Conservation (phyloP, 2,888 invertebrate species). For the Chymomyza amoena region DNA sequence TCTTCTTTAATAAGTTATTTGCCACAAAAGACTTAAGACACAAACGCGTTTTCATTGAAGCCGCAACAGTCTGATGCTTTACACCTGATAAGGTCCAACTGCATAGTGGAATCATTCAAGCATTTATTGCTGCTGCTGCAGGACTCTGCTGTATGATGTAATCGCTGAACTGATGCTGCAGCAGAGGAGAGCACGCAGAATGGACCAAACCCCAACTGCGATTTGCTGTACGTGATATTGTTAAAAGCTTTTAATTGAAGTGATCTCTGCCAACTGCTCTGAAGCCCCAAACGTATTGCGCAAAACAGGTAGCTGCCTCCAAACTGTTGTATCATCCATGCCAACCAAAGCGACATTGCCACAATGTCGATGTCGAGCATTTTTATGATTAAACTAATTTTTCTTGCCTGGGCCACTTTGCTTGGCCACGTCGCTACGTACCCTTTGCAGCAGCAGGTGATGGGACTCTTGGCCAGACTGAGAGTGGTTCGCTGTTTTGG, state of each 20-base stretch:
- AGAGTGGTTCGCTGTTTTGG: slow-evolving; percentile 21
- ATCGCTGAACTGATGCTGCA: slow-evolving; percentile 38
- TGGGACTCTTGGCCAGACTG: slow-evolving; percentile 41
- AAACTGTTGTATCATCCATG: slow-evolving; percentile 41
- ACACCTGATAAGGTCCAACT: slow-evolving; percentile 60
- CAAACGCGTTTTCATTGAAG: slow-evolving; percentile 61
- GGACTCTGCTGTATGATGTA: slow-evolving; percentile 61
- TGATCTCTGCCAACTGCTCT: slow-evolving; percentile 41
- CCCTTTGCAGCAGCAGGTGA: slow-evolving; percentile 50
- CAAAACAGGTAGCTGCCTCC: slow-evolving; percentile 69
- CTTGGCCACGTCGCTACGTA: slow-evolving; percentile 24
- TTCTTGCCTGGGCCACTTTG: slow-evolving; percentile 45
- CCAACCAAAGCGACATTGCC: slow-evolving; percentile 7
- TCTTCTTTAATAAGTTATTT: not conserved
- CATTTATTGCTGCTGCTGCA: slow-evolving; percentile 42
- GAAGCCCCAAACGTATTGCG: slow-evolving; percentile 26
- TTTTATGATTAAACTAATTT: slow-evolving; percentile 76
- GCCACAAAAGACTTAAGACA: slow-evolving; percentile 61
- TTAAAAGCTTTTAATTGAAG: slow-evolving; percentile 78
- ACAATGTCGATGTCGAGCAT: slow-evolving; percentile 65
- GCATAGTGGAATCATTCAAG: slow-evolving; percentile 49
- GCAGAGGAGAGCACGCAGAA: slow-evolving; percentile 11
- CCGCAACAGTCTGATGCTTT: slow-evolving; percentile 58
- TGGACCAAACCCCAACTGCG: slow-evolving; percentile 33
- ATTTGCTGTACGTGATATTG: slow-evolving; percentile 75